Base-by-base conservation (phyloP, 2,113 vertebrate genomes). In the Oxygymnocypris stewartii region DNA sequence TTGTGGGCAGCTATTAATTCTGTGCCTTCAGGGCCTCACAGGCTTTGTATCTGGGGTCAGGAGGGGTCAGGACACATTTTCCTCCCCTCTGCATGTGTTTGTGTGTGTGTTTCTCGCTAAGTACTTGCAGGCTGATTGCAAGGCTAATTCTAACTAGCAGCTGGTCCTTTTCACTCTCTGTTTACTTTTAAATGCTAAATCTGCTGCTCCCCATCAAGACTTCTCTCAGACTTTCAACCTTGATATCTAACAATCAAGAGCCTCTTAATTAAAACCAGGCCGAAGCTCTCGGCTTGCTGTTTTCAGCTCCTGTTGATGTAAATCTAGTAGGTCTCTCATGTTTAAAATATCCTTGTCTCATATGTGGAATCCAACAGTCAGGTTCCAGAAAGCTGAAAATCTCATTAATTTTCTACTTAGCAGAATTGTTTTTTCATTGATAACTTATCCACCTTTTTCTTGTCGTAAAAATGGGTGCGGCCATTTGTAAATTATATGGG, bases 71-170 rank as follows among this genome's bases (percentile, higher is more conserved):
- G 90, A 77, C 92, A 92, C 92, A 91, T 92, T 93, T 87, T 88
- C 82, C 82, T 90, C 77, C 84, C 85, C 91, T 91, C 80, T 65
- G 63, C 51, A 83, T 73, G 63, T 87, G 81, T 87, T 44, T 40
- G 75, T 86, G 67, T 85, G 63, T 86, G 63, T 83, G 80, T 81
- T 88, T 78, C 82, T 65, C 78, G 23, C 87, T 91, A 92, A 92
- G 93, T 91, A 92, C 92, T 91, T 77, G 89, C 90, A 88, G 89
- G 92, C 93, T 94, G 95, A 93, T 93, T 44, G 89, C 89, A 85
- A 89, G 91, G 92, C 92, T 94, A 94, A 95, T 95, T 94, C 92
- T 92, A 92, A 91, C 88, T 91, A 95, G 94, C 95, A 95, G 94
- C 93, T 94, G 94, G 91, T 92, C 92, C 92, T 94, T 91, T 93